Evolutionary conservation across 1,140 invertebrate species (phyloP).

Genomic region (Palaemon carinicauda): DNA sequence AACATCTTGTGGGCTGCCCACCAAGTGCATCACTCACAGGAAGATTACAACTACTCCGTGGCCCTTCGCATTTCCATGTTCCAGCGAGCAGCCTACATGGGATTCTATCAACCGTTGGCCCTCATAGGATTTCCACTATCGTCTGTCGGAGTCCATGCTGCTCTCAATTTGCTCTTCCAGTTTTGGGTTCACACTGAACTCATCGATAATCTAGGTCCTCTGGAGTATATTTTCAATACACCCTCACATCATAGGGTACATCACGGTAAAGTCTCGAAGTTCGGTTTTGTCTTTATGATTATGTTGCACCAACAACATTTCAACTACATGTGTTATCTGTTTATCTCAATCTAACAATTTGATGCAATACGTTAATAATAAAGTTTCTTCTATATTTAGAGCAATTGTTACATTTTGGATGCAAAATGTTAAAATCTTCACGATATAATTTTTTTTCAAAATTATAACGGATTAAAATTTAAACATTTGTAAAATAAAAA

Average conservation of each 20-base stretch:
- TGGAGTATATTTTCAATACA: conserved; percentile 71
- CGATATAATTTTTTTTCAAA: background rate
- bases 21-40: conserved; percentile 94
- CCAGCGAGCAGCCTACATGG: conserved; percentile 72
- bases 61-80: conserved; percentile 83
- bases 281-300: background rate
- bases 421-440: too few relatives aligned
- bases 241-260: conserved; percentile 73
- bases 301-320: background rate
- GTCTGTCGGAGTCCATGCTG: conserved; percentile 69
- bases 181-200: conserved; percentile 70
- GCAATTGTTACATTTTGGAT: too few relatives aligned
- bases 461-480: too few relatives aligned
- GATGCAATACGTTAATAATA: too few relatives aligned
- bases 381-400: too few relatives aligned
- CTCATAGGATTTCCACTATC: conserved; percentile 80
- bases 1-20: conserved; percentile 94
- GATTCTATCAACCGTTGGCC: conserved; percentile 86
- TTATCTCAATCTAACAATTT: too few relatives aligned
- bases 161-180: conserved; percentile 71
- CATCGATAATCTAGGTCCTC: conserved; percentile 67
- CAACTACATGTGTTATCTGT: too few relatives aligned
- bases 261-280: conserved; percentile 65
- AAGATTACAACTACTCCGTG: conserved; percentile 91
- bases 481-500: too few relatives aligned